These are phyloP conservation scores for Spea multiplicata DNA, from an alignment of 2,113 vertebrate species.

Conservation along the genomic window DNA sequence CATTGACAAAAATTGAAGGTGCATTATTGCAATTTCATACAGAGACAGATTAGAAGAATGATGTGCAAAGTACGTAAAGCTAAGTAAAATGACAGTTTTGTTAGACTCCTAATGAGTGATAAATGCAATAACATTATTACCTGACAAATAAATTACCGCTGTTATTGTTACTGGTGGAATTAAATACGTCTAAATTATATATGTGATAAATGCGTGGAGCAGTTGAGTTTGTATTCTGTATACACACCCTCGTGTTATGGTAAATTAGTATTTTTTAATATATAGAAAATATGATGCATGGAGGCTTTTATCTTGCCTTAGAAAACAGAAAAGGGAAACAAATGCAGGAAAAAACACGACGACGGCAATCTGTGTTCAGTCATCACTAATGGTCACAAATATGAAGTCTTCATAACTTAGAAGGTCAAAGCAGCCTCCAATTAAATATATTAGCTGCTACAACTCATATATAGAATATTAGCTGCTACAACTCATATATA, in stretches of 20 bases:
- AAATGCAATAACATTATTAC: constrained; percentile 73
- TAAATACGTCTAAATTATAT: constrained; percentile 47
- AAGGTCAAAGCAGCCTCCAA: too few species aligned
- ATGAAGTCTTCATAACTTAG: too few species aligned
- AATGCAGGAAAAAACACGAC: background rate
- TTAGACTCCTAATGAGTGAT: constrained; percentile 67
- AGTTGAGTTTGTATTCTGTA: background rate
- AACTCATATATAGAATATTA: too few species aligned
- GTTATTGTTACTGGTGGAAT: constrained; percentile 44
- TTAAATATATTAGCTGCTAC: too few species aligned
- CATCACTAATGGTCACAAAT: too few species aligned
- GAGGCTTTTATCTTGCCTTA: constrained; percentile 12
- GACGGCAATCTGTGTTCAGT: background rate
- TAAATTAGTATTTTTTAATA: constrained; percentile 30
- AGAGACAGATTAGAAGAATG: constrained; percentile 82
- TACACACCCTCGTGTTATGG: constrained; percentile 12
- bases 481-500: too few species aligned
- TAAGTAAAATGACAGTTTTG: constrained; percentile 66
- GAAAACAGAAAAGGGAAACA: background rate
- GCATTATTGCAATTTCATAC: constrained; percentile 83
- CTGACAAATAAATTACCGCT: constrained; percentile 49
- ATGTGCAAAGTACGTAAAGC: constrained; percentile 69
- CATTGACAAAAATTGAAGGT: constrained; percentile 84
- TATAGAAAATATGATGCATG: constrained; percentile 21
- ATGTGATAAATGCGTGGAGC: constrained; percentile 43